Percentiles rank a stretch among this genome's conserved stretches.
Conservation (phyloP, 2,888 invertebrate species). For the Drosophila borealis region DNA sequence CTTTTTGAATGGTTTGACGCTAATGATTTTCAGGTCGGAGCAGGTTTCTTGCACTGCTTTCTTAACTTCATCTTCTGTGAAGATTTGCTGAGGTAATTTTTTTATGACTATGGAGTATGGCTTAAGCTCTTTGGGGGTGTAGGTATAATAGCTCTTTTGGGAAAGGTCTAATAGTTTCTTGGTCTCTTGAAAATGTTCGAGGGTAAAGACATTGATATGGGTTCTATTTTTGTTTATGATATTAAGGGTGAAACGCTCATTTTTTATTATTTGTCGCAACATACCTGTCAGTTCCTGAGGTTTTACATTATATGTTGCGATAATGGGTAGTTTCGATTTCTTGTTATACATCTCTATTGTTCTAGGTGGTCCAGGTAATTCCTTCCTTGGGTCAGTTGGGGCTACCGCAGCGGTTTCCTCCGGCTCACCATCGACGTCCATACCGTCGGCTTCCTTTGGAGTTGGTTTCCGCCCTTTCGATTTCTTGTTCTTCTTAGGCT, state of each 20-base stretch:
- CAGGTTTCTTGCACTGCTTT: not conserved
- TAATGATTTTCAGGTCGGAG: not conserved
- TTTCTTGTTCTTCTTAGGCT: too few relatives aligned
- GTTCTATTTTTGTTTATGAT: constrained; percentile 5
- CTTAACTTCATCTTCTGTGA: not conserved
- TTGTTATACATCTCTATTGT: too few relatives aligned
- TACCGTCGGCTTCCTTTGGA: too few relatives aligned
- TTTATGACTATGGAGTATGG: not conserved
- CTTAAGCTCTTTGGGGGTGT: not conserved
- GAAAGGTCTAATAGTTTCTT: not conserved
- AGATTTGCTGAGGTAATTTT: not conserved
- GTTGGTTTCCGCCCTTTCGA: too few relatives aligned
- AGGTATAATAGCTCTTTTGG: not conserved
- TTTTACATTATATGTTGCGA: not conserved
- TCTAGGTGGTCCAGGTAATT: too few relatives aligned
- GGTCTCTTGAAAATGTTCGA: not conserved
- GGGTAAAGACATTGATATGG: not conserved
- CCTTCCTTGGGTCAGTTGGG: too few relatives aligned
- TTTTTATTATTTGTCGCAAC: not conserved
- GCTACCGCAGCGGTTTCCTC: too few relatives aligned
- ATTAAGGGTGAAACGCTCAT: constrained; percentile 1
- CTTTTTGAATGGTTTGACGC: not conserved
- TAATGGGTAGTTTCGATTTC: not conserved
- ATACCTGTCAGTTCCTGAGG: not conserved
- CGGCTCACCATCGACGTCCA: too few relatives aligned